Conservation (phyloP, 2,888 invertebrate genomes). For the Polydrusus cervinus region DNA sequence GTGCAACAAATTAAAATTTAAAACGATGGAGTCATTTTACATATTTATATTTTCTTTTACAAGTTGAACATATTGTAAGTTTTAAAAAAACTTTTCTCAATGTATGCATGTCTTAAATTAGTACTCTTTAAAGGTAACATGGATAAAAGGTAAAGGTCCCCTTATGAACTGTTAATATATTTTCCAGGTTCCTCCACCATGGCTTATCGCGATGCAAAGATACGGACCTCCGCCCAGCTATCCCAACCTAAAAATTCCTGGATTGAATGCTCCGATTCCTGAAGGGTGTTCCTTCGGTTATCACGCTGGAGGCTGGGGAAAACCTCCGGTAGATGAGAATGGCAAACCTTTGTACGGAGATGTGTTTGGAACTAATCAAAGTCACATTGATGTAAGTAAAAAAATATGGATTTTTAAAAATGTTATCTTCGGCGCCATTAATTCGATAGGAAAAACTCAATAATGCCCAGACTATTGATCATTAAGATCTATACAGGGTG, state of each 20-base stretch:
- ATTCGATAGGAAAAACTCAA: too few species aligned
- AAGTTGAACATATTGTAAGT: too few species aligned
- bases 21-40: too few species aligned
- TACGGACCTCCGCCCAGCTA: constrained; percentile 99
- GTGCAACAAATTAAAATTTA: not conserved
- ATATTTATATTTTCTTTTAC: too few species aligned
- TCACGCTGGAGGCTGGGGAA: constrained; percentile 99
- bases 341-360: constrained; percentile 99
- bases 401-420: too few species aligned
- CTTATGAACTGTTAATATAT: not conserved
- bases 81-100: too few species aligned
- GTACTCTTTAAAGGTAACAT: too few species aligned
- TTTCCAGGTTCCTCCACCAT: constrained; percentile 83
- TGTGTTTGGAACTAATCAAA: constrained; percentile 92
- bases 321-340: constrained; percentile 98
- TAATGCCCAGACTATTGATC: too few species aligned
- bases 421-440: too few species aligned
- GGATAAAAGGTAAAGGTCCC: too few species aligned
- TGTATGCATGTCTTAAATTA: too few species aligned
- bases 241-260: constrained; percentile 98
- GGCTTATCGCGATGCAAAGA: constrained; percentile 97
- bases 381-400: constrained; percentile 79
- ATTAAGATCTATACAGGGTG: too few species aligned
- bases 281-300: constrained; percentile 98
- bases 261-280: constrained; percentile 98